These are phyloP conservation scores for Drosophila burlai DNA, from an alignment of 1,140 invertebrate genomes.

Conservation along the genomic window DNA sequence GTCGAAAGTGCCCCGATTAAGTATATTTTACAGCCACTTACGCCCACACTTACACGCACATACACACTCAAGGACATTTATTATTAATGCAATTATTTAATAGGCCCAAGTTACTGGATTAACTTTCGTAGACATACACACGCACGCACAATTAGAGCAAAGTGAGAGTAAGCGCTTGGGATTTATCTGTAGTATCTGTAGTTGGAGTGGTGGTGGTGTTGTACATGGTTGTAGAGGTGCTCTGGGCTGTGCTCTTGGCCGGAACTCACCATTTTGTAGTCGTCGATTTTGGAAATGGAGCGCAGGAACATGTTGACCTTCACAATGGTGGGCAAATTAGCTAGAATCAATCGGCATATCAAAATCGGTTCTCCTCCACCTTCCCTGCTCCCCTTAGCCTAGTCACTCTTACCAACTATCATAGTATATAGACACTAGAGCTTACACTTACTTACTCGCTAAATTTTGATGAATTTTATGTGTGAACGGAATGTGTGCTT, in stretches of 20 bases:
- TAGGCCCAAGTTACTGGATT: slow-evolving; percentile 42
- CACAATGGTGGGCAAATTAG: slow-evolving; percentile 92
- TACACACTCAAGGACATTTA: slow-evolving; percentile 38
- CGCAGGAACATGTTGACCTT: slow-evolving; percentile 97
- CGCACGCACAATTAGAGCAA: slow-evolving; percentile 61
- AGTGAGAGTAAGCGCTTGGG: slow-evolving; percentile 62
- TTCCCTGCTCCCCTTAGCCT: slow-evolving; percentile 10
- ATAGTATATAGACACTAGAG: neutral
- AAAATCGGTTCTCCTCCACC: slow-evolving; percentile 47
- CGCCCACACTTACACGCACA: slow-evolving; percentile 14
- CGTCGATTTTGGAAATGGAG: slow-evolving; percentile 99
- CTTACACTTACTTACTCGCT: slow-evolving; percentile 12
- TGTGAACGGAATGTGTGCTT: slow-evolving; percentile 63
- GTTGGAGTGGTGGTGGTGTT: slow-evolving; percentile 29
- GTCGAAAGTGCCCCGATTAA: slow-evolving; percentile 3
- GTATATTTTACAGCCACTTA: slow-evolving; percentile 39
- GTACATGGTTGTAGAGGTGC: slow-evolving; percentile 23
- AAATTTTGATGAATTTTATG: slow-evolving; percentile 66
- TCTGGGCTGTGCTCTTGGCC: slow-evolving; percentile 42
- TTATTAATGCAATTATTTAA: slow-evolving; percentile 54
- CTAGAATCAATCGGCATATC: slow-evolving; percentile 84
- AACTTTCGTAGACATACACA: slow-evolving; percentile 48
- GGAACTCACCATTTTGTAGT: slow-evolving; percentile 98
- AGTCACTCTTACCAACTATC: slow-evolving; percentile 9
- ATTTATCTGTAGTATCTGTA: slow-evolving; percentile 45